phyloP scores from a whole-genome alignment of 2,113 vertebrate genomes.

The Stegastes partitus region DNA sequence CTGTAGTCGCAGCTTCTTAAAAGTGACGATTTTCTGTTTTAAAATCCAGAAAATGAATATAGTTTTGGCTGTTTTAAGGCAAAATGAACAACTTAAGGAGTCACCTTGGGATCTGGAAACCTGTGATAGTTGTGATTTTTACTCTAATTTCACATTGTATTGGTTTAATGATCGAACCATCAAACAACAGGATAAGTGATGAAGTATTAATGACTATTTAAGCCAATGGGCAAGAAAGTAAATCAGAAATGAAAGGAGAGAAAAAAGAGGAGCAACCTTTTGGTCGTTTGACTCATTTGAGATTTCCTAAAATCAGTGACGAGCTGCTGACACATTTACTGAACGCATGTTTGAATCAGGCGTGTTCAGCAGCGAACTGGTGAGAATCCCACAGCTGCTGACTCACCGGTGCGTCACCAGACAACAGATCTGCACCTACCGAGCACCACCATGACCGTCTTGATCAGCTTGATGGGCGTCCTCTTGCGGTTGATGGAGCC shows the following conservation, averaged over 20 bases:
- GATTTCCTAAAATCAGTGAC: background rate
- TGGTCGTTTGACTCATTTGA: background rate
- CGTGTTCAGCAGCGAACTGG: slow-evolving; percentile 29
- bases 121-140: background rate
- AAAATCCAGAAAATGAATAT: no score
- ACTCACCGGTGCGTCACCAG: slow-evolving; percentile 2
- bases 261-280: background rate
- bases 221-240: no score
- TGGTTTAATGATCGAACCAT: background rate
- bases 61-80: background rate
- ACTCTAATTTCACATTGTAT: background rate
- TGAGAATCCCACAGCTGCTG: background rate
- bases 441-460: slow-evolving; percentile 96
- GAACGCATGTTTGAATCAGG: slow-evolving; percentile 1
- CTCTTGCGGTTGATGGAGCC: slow-evolving; percentile 92
- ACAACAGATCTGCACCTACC: slow-evolving; percentile 85
- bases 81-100: background rate
- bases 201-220: background rate
- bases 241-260: no score
- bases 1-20: background rate
- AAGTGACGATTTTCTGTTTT: background rate
- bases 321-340: background rate
- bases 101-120: background rate
- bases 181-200: no score
- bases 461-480: slow-evolving; percentile 97